Evolutionary conservation across 2,113 vertebrate genomes (phyloP).

Genomic region (Canis aureus): DNA sequence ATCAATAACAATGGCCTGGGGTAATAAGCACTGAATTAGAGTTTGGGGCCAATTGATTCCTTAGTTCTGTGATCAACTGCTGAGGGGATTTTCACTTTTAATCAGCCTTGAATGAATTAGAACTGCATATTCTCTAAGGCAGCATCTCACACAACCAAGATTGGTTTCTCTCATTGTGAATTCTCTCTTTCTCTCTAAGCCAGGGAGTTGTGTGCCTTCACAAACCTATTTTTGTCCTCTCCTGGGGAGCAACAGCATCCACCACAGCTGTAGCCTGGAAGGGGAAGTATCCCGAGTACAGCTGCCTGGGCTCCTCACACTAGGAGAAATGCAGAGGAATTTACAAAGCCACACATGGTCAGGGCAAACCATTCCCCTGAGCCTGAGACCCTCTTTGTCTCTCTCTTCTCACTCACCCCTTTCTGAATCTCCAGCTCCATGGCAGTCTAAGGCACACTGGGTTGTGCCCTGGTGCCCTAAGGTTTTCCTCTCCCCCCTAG

Average conservation of each 20-base stretch:
- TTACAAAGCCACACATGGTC: background rate
- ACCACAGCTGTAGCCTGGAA: conserved; percentile 41
- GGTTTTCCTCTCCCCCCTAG: background rate
- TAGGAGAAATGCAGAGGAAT: conserved; percentile 27
- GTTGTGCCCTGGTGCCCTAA: background rate
- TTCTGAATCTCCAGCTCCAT: background rate
- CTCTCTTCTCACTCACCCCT: background rate
- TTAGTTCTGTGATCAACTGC: background rate
- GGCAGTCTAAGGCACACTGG: background rate
- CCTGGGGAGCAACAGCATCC: background rate
- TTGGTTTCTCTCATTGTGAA: background rate
- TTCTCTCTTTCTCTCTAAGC: background rate
- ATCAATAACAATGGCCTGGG: background rate
- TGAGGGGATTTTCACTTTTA: background rate
- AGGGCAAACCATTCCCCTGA: background rate
- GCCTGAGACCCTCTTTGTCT: background rate
- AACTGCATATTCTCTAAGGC: background rate
- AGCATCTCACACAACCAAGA: background rate
- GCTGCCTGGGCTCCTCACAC: background rate
- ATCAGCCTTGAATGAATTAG: background rate
- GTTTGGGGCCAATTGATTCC: background rate
- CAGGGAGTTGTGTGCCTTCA: background rate
- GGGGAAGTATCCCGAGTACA: background rate
- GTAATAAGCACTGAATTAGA: background rate
- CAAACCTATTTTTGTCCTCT: conserved; percentile 36